phyloP scores from a whole-genome alignment of 2,797 vertebrate genomes.

The Myotis myotis region DNA sequence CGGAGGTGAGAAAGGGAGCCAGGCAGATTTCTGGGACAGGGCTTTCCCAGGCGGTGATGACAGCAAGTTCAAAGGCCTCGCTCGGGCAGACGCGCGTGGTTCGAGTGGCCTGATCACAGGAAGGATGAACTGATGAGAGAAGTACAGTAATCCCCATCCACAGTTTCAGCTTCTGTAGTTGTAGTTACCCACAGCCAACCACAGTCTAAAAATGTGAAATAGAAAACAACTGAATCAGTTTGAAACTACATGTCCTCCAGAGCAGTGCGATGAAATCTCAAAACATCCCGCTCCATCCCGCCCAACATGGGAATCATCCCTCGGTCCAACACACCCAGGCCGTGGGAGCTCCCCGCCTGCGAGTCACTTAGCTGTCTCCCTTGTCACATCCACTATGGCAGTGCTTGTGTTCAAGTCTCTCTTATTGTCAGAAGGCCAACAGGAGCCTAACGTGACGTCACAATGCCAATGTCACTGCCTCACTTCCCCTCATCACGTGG shows the following conservation, averaged over 20 bases:
- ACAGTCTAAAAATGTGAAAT: not conserved
- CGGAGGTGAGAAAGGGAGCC: not conserved
- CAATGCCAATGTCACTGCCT: not conserved
- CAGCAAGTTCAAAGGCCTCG: not conserved
- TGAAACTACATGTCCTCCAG: not conserved
- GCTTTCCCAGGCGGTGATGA: not conserved
- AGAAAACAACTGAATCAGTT: not conserved
- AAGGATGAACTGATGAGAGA: not conserved
- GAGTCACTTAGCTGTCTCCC: not conserved
- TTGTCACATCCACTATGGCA: not conserved
- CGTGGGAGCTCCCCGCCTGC: no score
- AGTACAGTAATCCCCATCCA: not conserved
- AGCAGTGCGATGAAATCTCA: not conserved
- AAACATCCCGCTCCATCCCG: not conserved
- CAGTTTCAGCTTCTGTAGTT: not conserved
- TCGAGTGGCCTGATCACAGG: not conserved
- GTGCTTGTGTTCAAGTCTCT: not conserved
- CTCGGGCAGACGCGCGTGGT: not conserved
- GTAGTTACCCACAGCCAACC: not conserved
- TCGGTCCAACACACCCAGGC: not conserved
- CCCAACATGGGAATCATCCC: not conserved
- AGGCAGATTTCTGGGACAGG: no score
- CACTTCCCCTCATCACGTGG: not conserved
- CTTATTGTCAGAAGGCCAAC: not conserved
- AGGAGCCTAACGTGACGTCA: not conserved